Evolutionary conservation across 64 coral and sea anemone genomes (phyloP).

Genomic region (Montipora sp.): DNA sequence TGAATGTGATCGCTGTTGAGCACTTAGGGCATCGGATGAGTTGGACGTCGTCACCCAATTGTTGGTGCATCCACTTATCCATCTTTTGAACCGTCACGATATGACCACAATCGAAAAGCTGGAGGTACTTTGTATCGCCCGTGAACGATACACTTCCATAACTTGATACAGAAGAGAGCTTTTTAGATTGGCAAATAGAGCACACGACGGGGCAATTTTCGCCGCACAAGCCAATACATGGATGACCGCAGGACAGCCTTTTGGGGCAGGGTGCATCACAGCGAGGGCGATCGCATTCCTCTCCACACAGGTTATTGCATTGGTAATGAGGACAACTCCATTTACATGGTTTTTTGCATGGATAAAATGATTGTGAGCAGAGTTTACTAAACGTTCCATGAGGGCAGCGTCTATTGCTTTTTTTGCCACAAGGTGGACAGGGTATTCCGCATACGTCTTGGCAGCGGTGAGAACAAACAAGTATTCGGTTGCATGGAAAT

Average conservation of each 20-base stretch:
- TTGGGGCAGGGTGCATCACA: constrained; percentile 60
- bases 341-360: constrained; percentile 60
- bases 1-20: constrained; percentile 41
- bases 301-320: constrained; percentile 75
- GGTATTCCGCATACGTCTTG: constrained; percentile 45
- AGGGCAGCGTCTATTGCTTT: constrained; percentile 51
- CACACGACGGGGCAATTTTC: constrained; percentile 58
- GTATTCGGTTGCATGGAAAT: constrained; percentile 43
- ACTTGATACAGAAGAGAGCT: background rate
- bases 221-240: constrained; percentile 69
- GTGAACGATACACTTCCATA: background rate
- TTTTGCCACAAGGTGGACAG: constrained; percentile 65
- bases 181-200: constrained; percentile 25
- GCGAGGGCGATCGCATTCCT: constrained; percentile 39
- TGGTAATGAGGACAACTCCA: constrained; percentile 65
- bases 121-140: constrained; percentile 21
- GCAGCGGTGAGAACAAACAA: constrained; percentile 76
- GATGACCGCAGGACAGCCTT: constrained; percentile 52
- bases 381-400: constrained; percentile 40
- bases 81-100: constrained; percentile 37
- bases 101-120: constrained; percentile 56
- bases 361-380: constrained; percentile 48
- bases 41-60: background rate
- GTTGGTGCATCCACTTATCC: constrained; percentile 33
- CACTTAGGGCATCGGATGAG: constrained; percentile 42